phyloP scores from a whole-genome alignment of 2,888 invertebrate species.

The Hedychridium roseum region DNA sequence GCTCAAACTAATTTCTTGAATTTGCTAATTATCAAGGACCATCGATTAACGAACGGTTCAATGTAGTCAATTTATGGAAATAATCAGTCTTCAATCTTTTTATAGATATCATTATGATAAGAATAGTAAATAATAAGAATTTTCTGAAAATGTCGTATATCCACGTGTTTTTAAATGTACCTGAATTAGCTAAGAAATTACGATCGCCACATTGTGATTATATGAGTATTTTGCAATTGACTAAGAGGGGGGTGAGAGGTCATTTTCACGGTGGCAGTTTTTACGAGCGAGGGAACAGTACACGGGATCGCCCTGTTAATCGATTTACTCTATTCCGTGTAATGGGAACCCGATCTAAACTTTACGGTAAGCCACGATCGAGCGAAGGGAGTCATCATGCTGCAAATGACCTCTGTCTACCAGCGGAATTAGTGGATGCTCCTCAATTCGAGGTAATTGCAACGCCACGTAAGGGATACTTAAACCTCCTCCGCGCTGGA shows the following conservation, averaged over 20 bases:
- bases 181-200: background rate
- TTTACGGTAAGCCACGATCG: constrained; percentile 14
- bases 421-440: constrained; percentile 37
- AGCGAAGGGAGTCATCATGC: constrained; percentile 32
- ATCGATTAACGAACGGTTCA: no score
- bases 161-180: no score
- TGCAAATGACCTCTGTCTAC: constrained; percentile 44
- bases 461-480: constrained; percentile 41
- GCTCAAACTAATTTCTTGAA: no score
- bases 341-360: constrained; percentile 18
- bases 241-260: constrained; percentile 6
- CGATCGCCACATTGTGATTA: background rate
- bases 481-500: constrained; percentile 24
- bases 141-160: no score
- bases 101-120: no score
- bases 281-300: background rate
- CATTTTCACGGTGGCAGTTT: constrained; percentile 25
- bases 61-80: no score
- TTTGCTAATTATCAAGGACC: no score
- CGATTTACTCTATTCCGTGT: constrained; percentile 29
- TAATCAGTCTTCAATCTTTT: no score
- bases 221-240: background rate
- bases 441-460: constrained; percentile 40
- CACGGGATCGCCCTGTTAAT: constrained; percentile 24
- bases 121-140: no score